These are phyloP conservation scores for Irena cyanogastra DNA, from an alignment of 2,113 vertebrate species.

Conservation along the genomic window DNA sequence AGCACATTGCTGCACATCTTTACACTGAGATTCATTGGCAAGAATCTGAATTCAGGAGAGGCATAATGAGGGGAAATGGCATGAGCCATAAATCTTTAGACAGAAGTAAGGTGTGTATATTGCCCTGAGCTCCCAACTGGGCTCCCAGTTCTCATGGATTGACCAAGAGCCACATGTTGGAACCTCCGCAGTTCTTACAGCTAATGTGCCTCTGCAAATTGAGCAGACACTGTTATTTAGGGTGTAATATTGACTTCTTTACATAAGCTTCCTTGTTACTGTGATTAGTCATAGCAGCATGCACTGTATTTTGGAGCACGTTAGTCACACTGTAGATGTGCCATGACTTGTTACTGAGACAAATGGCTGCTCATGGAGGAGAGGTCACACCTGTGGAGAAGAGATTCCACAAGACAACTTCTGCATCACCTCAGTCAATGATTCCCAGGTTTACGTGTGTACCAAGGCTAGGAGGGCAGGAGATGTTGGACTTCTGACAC, in stretches of 20 bases:
- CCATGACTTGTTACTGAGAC: neutral
- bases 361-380: neutral
- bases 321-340: neutral
- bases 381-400: neutral
- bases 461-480: neutral
- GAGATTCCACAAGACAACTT: neutral
- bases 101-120: neutral
- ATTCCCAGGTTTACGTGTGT: neutral
- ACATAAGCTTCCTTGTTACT: neutral
- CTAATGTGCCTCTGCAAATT: neutral
- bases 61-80: neutral
- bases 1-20: neutral
- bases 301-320: neutral
- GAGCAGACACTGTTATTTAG: neutral
- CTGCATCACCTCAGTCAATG: neutral
- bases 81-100: neutral
- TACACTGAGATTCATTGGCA: neutral
- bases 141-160: neutral
- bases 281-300: neutral
- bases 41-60: neutral
- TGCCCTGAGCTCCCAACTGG: neutral
- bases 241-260: neutral
- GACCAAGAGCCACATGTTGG: neutral
- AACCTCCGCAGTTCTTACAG: neutral
- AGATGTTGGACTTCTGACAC: neutral